phyloP scores from a whole-genome alignment of 2,888 invertebrate species.

The Chirona hameri region DNA sequence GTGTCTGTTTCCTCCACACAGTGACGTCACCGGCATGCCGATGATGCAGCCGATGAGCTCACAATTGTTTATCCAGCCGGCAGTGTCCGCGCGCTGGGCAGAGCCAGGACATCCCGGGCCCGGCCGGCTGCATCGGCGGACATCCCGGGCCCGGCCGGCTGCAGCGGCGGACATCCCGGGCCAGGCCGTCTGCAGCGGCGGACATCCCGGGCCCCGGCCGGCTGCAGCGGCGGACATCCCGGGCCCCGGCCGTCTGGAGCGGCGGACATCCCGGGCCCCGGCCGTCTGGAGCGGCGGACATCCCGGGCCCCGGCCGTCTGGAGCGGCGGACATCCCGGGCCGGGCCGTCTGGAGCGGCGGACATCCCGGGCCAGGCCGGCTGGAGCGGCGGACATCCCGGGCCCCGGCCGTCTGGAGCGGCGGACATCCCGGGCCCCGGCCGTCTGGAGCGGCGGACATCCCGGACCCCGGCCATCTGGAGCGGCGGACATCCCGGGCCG shows the following conservation, averaged over 20 bases:
- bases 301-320: background rate
- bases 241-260: too few relatives aligned
- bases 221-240: background rate
- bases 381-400: background rate
- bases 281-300: too few relatives aligned
- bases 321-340: too few relatives aligned
- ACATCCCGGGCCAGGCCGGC: background rate
- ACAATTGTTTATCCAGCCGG: constrained; percentile 6
- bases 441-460: too few relatives aligned
- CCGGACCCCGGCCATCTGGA: background rate
- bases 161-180: too few relatives aligned
- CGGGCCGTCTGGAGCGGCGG: too few relatives aligned
- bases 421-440: too few relatives aligned
- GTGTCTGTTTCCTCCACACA: background rate
- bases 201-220: background rate
- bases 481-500: too few relatives aligned
- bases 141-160: background rate
- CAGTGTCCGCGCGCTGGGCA: background rate
- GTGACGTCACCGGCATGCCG: background rate
- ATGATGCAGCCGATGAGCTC: background rate
- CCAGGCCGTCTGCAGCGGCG: too few relatives aligned
- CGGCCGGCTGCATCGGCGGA: background rate
- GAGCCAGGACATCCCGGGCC: too few relatives aligned
- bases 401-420: too few relatives aligned
- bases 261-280: too few relatives aligned